phyloP scores from a whole-genome alignment of 1,140 invertebrate genomes.

The Drosophila tristis region DNA sequence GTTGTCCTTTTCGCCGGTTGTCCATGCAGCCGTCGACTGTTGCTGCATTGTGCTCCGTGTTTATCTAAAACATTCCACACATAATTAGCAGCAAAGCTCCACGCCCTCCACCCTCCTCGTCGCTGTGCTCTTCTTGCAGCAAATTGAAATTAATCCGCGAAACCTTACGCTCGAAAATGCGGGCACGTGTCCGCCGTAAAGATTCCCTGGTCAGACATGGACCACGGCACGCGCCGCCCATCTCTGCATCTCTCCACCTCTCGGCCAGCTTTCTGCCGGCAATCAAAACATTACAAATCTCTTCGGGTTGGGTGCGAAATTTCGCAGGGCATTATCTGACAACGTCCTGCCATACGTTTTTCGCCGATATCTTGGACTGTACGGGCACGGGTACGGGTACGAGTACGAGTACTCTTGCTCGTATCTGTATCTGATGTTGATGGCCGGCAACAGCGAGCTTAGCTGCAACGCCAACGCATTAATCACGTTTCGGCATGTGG shows the following conservation, averaged over 20 bases:
- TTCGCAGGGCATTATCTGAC: conserved; percentile 49
- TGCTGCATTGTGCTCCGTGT: conserved; percentile 68
- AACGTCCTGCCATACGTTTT: conserved; percentile 67
- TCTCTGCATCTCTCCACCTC: no score
- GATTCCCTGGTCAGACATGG: conserved; percentile 18
- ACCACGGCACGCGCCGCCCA: conserved; percentile 42
- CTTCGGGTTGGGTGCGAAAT: conserved; percentile 52
- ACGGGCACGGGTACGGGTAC: no score
- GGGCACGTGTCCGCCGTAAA: conserved; percentile 72
- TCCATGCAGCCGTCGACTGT: conserved; percentile 31
- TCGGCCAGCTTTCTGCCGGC: conserved; percentile 38
- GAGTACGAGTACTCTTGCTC: no score
- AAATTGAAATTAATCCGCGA: conserved; percentile 83
- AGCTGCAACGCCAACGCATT: conserved; percentile 79
- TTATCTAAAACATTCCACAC: conserved; percentile 82
- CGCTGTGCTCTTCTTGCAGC: conserved; percentile 44
- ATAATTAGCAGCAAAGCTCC: conserved; percentile 76
- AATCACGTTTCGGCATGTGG: conserved; percentile 74
- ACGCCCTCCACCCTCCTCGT: not conserved
- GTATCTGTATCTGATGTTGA: conserved; percentile 52
- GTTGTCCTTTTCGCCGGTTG: conserved; percentile 66
- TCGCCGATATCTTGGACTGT: conserved; percentile 49
- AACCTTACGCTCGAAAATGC: conserved; percentile 80
- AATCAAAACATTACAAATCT: conserved; percentile 79
- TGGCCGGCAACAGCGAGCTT: conserved; percentile 60